A percentile compares a stretch with the other conserved stretches of the same genome.
Evolutionary conservation across 2,888 invertebrate genomes (phyloP).

Genomic region (Caenorhabditis virilis): DNA sequence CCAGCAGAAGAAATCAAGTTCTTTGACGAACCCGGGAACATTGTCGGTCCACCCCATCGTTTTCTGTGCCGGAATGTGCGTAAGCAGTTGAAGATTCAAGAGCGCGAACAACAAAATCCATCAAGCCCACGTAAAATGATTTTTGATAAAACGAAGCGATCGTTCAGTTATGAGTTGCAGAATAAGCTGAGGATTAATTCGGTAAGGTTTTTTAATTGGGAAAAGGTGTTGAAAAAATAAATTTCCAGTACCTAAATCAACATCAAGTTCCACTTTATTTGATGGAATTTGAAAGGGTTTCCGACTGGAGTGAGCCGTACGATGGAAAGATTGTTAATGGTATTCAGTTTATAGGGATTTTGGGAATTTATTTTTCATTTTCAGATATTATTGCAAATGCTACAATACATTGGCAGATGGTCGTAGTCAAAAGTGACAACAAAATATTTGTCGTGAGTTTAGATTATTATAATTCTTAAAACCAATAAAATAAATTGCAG

Average conservation of each 20-base stretch:
- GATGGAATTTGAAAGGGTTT: slow-evolving; percentile 3
- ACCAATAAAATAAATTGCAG: not conserved
- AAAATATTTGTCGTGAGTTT: not conserved
- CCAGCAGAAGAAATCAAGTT: no score
- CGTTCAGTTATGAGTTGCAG: not conserved
- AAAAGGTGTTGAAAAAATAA: not conserved
- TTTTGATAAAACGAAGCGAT: not conserved
- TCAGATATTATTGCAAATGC: not conserved
- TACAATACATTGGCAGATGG: not conserved
- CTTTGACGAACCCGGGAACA: no score
- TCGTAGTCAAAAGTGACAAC: not conserved
- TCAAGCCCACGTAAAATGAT: no score
- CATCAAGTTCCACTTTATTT: not conserved
- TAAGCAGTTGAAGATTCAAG: not conserved
- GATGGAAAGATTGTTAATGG: not conserved
- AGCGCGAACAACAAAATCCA: not conserved
- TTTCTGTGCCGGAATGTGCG: slow-evolving; percentile 6
- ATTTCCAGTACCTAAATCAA: not conserved
- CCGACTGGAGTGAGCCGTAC: not conserved
- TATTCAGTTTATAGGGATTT: not conserved
- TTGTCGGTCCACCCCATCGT: not conserved
- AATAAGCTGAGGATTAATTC: not conserved
- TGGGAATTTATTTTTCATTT: not conserved
- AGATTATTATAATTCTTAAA: not conserved
- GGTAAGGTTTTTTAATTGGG: not conserved